Conservation (phyloP, 2,888 invertebrate genomes). For the Entomobrya multifasciata region DNA sequence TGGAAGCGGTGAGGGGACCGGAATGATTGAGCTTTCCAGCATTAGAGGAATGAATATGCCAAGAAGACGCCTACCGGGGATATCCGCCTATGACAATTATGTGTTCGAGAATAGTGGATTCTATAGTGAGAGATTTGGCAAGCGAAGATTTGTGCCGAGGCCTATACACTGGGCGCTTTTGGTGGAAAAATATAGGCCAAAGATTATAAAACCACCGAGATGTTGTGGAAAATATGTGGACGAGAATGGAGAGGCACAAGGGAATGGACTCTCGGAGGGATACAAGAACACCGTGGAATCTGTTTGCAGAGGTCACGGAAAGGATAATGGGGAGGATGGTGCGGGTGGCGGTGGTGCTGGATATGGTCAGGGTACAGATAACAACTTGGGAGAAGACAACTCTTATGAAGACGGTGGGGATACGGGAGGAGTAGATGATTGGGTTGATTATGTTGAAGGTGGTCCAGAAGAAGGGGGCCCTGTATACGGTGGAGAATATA, state of each 20-base stretch:
- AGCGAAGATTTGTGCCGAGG: not conserved
- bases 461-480: too few relatives aligned
- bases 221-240: not conserved
- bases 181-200: not conserved
- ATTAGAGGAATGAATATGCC: not conserved
- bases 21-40: not conserved
- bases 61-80: not conserved
- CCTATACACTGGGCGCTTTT: not conserved
- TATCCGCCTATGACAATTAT: not conserved
- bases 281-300: not conserved
- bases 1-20: not conserved
- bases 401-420: not conserved
- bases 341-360: too few relatives aligned
- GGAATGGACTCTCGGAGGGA: not conserved
- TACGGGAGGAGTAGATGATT: not conserved
- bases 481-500: not conserved
- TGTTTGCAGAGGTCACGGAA: not conserved
- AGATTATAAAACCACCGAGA: not conserved
- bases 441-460: too few relatives aligned
- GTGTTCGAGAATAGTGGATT: not conserved
- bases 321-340: too few relatives aligned
- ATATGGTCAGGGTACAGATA: not conserved
- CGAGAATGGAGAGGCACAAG: not conserved
- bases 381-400: not conserved
- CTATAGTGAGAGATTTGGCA: not conserved